Percentiles rank a stretch among this genome's conserved stretches.
These are phyloP conservation scores for Diachasma alloeum DNA, from an alignment of 1,140 invertebrate genomes.

Conservation along the genomic window DNA sequence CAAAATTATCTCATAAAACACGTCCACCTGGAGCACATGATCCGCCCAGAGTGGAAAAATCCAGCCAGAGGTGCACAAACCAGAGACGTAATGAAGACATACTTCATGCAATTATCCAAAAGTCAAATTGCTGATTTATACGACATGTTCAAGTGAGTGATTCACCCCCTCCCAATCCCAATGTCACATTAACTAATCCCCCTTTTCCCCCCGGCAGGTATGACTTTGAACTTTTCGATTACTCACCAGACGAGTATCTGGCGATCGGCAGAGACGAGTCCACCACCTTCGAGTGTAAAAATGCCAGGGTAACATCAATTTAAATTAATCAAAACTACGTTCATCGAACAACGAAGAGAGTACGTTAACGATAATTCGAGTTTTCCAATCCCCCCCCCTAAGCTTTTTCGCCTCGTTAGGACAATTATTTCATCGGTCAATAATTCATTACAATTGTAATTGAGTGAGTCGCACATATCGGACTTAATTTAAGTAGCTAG, in stretches of 20 bases:
- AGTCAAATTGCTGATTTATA: constrained; percentile 81
- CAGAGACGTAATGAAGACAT: constrained; percentile 74
- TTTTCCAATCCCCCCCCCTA: neutral
- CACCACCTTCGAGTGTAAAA: constrained; percentile 55
- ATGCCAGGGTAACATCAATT: constrained; percentile 21
- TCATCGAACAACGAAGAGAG: neutral
- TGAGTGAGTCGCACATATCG: neutral
- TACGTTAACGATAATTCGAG: neutral
- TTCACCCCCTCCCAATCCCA: neutral
- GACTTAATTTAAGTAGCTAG: constrained; percentile 4
- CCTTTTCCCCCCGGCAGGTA: constrained; percentile 65
- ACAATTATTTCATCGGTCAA: neutral
- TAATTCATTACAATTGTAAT: neutral
- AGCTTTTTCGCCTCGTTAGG: neutral
- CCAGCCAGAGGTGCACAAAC: constrained; percentile 77
- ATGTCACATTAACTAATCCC: neutral
- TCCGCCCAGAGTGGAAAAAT: constrained; percentile 84
- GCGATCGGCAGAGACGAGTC: constrained; percentile 69
- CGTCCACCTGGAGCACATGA: constrained; percentile 76
- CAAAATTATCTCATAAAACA: constrained; percentile 83
- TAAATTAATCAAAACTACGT: neutral
- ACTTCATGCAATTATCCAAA: constrained; percentile 79
- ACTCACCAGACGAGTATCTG: constrained; percentile 77
- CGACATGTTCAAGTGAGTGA: constrained; percentile 77
- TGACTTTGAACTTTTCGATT: constrained; percentile 87